phyloP scores from a whole-genome alignment of 2,888 invertebrate species.

The Stenichneumon culpator region DNA sequence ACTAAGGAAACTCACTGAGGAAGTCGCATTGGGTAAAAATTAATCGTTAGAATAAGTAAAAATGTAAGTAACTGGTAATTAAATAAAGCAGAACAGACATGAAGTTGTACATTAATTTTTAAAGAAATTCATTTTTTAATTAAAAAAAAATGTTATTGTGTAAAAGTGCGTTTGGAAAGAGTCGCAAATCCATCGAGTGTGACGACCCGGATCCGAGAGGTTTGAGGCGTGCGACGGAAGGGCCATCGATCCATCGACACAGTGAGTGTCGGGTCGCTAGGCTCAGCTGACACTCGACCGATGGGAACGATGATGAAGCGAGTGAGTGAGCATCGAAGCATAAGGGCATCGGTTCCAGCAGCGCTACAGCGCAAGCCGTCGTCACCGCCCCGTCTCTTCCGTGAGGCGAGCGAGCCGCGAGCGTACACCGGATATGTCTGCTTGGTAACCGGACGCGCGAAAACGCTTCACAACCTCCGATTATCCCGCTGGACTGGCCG shows the following conservation, averaged over 20 bases:
- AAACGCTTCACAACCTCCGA: slow-evolving; percentile 67
- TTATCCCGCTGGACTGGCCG: slow-evolving; percentile 42
- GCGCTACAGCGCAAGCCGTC: background rate
- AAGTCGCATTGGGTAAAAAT: too few species aligned
- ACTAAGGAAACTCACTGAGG: too few species aligned
- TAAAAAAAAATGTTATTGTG: background rate
- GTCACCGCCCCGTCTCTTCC: slow-evolving; percentile 40
- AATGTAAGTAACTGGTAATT: too few species aligned
- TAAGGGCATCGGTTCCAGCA: background rate
- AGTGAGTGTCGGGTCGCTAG: background rate
- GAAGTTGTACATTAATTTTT: too few species aligned
- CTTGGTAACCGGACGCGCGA: slow-evolving; percentile 73
- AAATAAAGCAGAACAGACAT: too few species aligned
- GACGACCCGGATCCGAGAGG: background rate
- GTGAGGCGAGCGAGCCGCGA: slow-evolving; percentile 35
- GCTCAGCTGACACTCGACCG: slow-evolving; percentile 37
- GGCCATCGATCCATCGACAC: slow-evolving; percentile 26
- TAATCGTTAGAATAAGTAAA: too few species aligned
- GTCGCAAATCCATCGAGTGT: background rate
- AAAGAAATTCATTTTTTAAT: background rate
- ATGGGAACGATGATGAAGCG: slow-evolving; percentile 32
- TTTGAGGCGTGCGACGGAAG: slow-evolving; percentile 7
- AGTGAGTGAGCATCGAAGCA: slow-evolving; percentile 35
- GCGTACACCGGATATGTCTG: slow-evolving; percentile 71
- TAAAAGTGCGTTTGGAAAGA: background rate